Evolutionary conservation across 1,140 invertebrate species (phyloP).

Genomic region (Drosophila punjabiensis): DNA sequence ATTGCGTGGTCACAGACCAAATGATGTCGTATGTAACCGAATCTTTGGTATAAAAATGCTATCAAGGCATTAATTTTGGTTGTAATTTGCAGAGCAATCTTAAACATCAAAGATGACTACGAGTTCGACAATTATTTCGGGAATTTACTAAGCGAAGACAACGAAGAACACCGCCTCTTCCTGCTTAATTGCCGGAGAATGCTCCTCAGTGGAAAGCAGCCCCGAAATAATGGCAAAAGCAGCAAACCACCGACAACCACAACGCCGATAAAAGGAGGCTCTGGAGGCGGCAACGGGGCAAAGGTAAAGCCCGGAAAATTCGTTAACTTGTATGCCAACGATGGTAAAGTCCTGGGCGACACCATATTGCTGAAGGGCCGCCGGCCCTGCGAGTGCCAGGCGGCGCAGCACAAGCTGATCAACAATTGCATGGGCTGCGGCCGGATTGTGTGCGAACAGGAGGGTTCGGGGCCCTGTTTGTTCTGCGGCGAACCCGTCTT

Average conservation of each 20-base stretch:
- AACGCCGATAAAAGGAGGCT: neutral
- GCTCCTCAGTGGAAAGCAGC: slow-evolving; percentile 85
- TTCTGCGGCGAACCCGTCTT: slow-evolving; percentile 95
- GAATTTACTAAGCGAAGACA: slow-evolving; percentile 88
- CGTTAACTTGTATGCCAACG: slow-evolving; percentile 91
- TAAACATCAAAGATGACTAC: slow-evolving; percentile 88
- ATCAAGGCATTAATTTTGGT: slow-evolving; percentile 1
- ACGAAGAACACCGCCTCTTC: slow-evolving; percentile 89
- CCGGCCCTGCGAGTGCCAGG: slow-evolving; percentile 96
- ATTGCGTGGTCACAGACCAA: slow-evolving; percentile 88
- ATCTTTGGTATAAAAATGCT: neutral
- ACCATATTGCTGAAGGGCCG: slow-evolving; percentile 91
- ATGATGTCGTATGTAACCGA: slow-evolving; percentile 87
- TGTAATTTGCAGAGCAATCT: slow-evolving; percentile 86
- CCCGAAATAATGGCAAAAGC: slow-evolving; percentile 63
- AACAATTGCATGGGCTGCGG: slow-evolving; percentile 98
- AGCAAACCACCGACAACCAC: slow-evolving; percentile 15
- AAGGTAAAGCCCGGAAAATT: slow-evolving; percentile 91
- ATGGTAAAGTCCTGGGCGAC: slow-evolving; percentile 89
- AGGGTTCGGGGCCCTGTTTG: slow-evolving; percentile 98
- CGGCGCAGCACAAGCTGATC: slow-evolving; percentile 94
- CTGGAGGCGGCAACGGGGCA: slow-evolving; percentile 14
- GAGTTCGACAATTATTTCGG: slow-evolving; percentile 91
- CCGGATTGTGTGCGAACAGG: slow-evolving; percentile 97
- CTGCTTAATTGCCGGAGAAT: slow-evolving; percentile 88